Evolutionary conservation across 2,888 invertebrate species (phyloP), one percentile per base, ranked within the genome.

Genomic region (Phalera bucephala): DNA sequence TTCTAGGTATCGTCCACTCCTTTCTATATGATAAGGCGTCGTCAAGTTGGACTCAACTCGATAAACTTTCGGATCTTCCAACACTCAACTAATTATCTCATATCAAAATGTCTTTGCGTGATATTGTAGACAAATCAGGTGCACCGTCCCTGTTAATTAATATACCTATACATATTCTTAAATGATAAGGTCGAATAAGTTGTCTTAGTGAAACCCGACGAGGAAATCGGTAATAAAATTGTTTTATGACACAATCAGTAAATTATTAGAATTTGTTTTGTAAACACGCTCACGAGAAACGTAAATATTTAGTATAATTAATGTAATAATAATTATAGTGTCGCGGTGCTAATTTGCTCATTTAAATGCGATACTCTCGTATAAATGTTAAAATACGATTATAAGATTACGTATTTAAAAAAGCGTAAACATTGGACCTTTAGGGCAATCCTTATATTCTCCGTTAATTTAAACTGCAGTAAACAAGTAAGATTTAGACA

Each of bases 261-360:
- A 61, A 73, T 76, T 66, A 75, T 72, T 72, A 75, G 63, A 56
- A 54, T 71, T 69, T 81, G 79, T 84, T 84, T 74, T 81, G 77
- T 80, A 83, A 84, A 83, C 79, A 82, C 51, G 45, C 45, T 56
- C 58, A 69, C 56, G 64, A 55, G 64, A 65, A 76, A 74, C 65
- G 64, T 81, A 82, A 83, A 83, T 80, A 79, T 80, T 80, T 76
- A 74, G 69, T 64, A 49, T 73, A 73, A 72, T 73, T 73, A 74
- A 57, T 70, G 65, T 71, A 67, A 64, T 76, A 62, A 61, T 71
- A 8, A 27, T 12, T 27, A 27, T 9, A 64, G 64, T 71, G 63
- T 70, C 63, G 60, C 60, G 55, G 45, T 49, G 33, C 59, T 69
- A 65, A 68, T 56, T 61, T 53, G 52, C 40, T 48, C 35, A 45